Base-by-base conservation (phyloP, 2,113 vertebrate species). In the Empidonax traillii region DNA sequence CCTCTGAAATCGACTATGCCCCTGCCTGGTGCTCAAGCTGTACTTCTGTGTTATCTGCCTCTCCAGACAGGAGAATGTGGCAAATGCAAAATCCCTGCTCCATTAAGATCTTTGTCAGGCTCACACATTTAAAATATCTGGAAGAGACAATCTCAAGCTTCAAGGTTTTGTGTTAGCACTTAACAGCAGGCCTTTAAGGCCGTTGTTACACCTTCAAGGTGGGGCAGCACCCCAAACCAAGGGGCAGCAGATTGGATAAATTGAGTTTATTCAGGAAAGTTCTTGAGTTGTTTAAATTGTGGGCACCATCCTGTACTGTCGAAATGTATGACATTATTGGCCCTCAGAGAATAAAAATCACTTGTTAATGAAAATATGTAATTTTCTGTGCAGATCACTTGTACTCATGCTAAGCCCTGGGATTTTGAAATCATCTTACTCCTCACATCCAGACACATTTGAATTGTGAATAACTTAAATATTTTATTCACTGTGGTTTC, bases 41-140 rank as follows among this genome's bases (percentile, higher is more conserved):
- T 77, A 93, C 96, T 96, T 85, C 59, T 93, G 75, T 83, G 94
- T 97, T 98, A 97, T 97, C 97, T 95, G 87, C 72, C 88, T 80
- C 69, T 79, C 77, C 81, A 96, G 89, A 84, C 90, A 92, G 97
- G 83, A 88, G 71, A 93, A 97, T 53, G 52, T 83, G 63, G 92
- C 61, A 85, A 95, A 92, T 91, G 89, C 79, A 94, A 94, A 97
- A 94, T 91, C 89, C 52, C 59, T 65, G 62, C 78, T 95, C 85
- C 75, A 67, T 94, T 96, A 94, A 97, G 95, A 84, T 93, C 82
- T 31, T 65, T 93, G 80, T 96, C 81, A 85, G 66, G 24, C 8
- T 65, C 87, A 78, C 77, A 56, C 35, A 22, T 89, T 77, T 93
- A 55, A 95, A 95, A 80, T 66, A 51, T 77, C 33, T 84, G n/a